Conservation (phyloP, 2,888 invertebrate genomes). For the Gastracanthus pulcherrimus region DNA sequence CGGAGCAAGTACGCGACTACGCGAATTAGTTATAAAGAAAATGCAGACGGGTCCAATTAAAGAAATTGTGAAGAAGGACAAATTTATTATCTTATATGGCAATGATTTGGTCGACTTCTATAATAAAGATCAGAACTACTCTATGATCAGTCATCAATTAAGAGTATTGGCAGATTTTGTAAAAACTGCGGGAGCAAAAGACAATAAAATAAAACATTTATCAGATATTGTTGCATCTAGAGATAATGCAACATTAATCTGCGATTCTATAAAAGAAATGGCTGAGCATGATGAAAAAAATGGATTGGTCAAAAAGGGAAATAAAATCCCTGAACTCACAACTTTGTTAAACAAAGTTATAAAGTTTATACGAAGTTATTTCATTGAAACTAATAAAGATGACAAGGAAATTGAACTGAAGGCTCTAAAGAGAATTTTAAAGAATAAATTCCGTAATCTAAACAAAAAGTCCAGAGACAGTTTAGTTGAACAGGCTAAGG, state of each 20-base stretch:
- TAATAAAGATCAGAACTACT: not conserved
- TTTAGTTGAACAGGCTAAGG: not conserved
- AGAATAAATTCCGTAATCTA: not conserved
- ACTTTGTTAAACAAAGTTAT: not conserved
- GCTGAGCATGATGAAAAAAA: not conserved
- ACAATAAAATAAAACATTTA: no score
- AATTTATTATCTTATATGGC: not conserved
- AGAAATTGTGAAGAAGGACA: not conserved
- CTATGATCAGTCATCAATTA: not conserved
- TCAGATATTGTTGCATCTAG: no score
- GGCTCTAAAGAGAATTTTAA: not conserved
- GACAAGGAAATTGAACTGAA: not conserved
- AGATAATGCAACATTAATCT: not conserved
- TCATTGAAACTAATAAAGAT: not conserved
- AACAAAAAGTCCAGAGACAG: not conserved
- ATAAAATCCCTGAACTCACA: not conserved
- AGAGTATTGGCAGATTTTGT: not conserved
- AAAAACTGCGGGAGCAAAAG: no score
- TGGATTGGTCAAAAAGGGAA: not conserved
- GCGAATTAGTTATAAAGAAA: not conserved
- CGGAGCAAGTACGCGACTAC: not conserved
- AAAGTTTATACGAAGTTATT: not conserved
- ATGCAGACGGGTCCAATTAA: not conserved
- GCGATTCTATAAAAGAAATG: not conserved
- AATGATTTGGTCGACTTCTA: not conserved